A percentile compares a stretch with the other conserved stretches of the same genome.
These are phyloP conservation scores for Trissolcus brochymenae DNA, from an alignment of 2,888 invertebrate genomes.

Conservation along the genomic window DNA sequence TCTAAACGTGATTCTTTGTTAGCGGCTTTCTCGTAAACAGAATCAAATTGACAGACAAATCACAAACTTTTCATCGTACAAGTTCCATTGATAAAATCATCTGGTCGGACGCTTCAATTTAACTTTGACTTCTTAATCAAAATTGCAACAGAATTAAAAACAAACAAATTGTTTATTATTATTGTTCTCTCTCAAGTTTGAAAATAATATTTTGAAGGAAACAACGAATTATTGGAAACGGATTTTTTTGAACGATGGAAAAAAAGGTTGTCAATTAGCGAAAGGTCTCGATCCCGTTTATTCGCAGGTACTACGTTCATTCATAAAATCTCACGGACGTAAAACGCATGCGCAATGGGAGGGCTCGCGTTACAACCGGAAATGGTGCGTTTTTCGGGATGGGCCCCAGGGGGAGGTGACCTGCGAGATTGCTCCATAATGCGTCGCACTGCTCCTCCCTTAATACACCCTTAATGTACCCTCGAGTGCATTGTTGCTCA, in stretches of 20 bases:
- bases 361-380: conserved; percentile 75
- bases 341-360: conserved; percentile 35
- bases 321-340: conserved; percentile 53
- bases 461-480: conserved; percentile 69
- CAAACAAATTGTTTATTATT: too few relatives aligned
- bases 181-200: too few relatives aligned
- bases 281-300: conserved; percentile 54
- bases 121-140: neutral
- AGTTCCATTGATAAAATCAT: neutral
- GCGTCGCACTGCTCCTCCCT: conserved; percentile 73
- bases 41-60: conserved; percentile 11
- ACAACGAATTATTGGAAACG: neutral
- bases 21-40: conserved; percentile 4
- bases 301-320: conserved; percentile 73
- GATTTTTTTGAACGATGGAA: neutral
- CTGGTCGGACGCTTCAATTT: neutral
- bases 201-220: neutral
- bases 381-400: conserved; percentile 65
- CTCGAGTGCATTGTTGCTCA: conserved; percentile 71
- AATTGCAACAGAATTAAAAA: too few relatives aligned
- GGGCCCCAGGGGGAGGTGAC: conserved; percentile 63
- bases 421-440: conserved; percentile 71
- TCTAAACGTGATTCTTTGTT: conserved; percentile 17
- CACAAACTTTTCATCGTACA: conserved; percentile 8
- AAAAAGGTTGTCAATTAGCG: conserved; percentile 39